Evolutionary conservation across 2,797 vertebrate species (phyloP), one percentile per base, ranked within the genome.

Genomic region (Cirrhinus mrigala): DNA sequence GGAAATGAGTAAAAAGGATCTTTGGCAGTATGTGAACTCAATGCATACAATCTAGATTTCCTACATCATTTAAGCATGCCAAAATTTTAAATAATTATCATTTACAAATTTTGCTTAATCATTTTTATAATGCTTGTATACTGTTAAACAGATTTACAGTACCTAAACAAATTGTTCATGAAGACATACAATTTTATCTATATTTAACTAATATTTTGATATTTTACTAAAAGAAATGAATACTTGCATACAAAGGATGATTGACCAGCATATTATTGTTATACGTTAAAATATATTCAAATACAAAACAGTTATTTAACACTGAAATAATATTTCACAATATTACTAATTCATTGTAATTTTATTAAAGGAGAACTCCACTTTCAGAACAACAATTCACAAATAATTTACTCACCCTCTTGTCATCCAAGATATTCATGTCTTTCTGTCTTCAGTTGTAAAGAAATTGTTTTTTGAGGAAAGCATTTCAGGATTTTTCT

Each of bases 1-100:
- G 86, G 81, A 89, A 86, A 84, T 74, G 11, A 68, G 69, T 58
- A 48, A 33, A 83, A 82, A 76, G 54, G 54, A 85, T 74, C 83
- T 78, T 70, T 82, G 37, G 64, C 24, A 12, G 70, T 24, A 71
- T 64, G 54, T 20, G 20, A 73, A 60, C 50, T 12, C 18, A 12
- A 16, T 52, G 46, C 62, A 69, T 33, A 18, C 18, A 4, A 54
- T 11, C 33, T 14, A n/a, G 27, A n/a, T 77, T 52, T 77, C 20
- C 9, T 14, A 54, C 1, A 83, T 52, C 33, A 76, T 27, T 60
- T 22, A 73, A 18, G 29, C 15, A 46, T 60, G 58, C 22, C 9
- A 64, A 50, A n/a, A 60, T 24, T 29, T 46, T 46, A 20, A 81
- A 81, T 3, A 27, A 24, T 71, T 81, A 8, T 24, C 15, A 8